phyloP scores from a whole-genome alignment of 2,113 vertebrate genomes.

The Cynoglossus semilaevis region DNA sequence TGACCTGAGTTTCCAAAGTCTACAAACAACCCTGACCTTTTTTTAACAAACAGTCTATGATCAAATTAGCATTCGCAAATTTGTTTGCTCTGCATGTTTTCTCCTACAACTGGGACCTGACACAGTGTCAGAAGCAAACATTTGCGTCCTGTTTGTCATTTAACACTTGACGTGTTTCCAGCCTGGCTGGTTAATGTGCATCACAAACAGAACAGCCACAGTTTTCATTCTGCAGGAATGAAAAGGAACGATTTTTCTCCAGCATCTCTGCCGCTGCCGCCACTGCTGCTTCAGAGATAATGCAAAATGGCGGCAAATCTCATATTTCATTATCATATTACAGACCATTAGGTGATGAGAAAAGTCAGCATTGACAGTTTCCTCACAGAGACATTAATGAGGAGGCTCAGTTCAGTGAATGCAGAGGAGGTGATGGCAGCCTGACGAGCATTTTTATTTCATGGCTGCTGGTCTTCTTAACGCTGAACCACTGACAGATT shows the following conservation, averaged over 20 bases:
- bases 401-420: conserved; percentile 24
- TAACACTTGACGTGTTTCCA: conserved; percentile 39
- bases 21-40: no score
- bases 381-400: conserved; percentile 54
- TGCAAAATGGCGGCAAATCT: conserved; percentile 52
- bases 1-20: no score
- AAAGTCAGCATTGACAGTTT: conserved; percentile 47
- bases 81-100: not conserved
- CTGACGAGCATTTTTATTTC: conserved; percentile 50
- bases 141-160: conserved; percentile 38
- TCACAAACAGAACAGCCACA: conserved; percentile 8
- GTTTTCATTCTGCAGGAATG: conserved; percentile 18
- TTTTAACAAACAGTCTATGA: not conserved
- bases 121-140: conserved; percentile 39
- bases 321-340: conserved; percentile 55
- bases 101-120: conserved; percentile 30
- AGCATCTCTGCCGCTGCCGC: not conserved
- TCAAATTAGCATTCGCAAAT: not conserved
- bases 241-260: conserved; percentile 7
- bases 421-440: conserved; percentile 29
- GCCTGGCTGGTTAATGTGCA: conserved; percentile 15
- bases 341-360: conserved; percentile 52
- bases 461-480: conserved; percentile 33
- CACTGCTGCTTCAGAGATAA: conserved; percentile 28
- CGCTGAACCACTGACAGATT: conserved; percentile 50